Percentiles rank a stretch among this genome's conserved stretches.
Evolutionary conservation across 2,797 vertebrate genomes (phyloP).

Genomic region (Crocodylus rhombifer): DNA sequence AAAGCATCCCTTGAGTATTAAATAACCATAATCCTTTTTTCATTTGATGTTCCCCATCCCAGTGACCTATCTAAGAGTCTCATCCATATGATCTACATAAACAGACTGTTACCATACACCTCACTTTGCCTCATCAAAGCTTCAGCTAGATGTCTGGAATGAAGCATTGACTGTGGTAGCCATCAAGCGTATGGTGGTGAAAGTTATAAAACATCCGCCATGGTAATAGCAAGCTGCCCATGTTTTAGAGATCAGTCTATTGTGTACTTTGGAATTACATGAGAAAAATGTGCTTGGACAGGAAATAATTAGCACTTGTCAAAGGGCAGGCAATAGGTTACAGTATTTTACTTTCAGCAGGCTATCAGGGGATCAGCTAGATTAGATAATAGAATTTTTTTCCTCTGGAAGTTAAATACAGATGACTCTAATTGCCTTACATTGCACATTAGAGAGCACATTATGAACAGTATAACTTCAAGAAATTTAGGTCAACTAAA

Average conservation of each 20-base stretch:
- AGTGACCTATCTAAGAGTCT: constrained; percentile 80
- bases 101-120: constrained; percentile 85
- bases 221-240: constrained; percentile 39
- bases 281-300: constrained; percentile 82
- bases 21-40: constrained; percentile 74
- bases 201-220: constrained; percentile 85
- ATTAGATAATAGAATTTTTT: constrained; percentile 82
- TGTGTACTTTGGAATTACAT: constrained; percentile 80
- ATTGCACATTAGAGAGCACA: constrained; percentile 71
- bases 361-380: constrained; percentile 82
- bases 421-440: constrained; percentile 81
- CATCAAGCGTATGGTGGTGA: constrained; percentile 82
- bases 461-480: constrained; percentile 67
- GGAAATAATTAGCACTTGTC: constrained; percentile 90
- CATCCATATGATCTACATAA: constrained; percentile 84
- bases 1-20: constrained; percentile 79
- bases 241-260: constrained; percentile 72
- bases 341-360: constrained; percentile 86
- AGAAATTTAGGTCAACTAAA: constrained; percentile 70
- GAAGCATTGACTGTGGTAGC: constrained; percentile 79
- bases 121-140: constrained; percentile 83
- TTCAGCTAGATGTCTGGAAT: constrained; percentile 78
- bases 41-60: constrained; percentile 82
- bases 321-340: constrained; percentile 86
- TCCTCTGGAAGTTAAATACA: constrained; percentile 78